Conservation (phyloP, 2,888 invertebrate genomes). For the Eupithecia inturbata region DNA sequence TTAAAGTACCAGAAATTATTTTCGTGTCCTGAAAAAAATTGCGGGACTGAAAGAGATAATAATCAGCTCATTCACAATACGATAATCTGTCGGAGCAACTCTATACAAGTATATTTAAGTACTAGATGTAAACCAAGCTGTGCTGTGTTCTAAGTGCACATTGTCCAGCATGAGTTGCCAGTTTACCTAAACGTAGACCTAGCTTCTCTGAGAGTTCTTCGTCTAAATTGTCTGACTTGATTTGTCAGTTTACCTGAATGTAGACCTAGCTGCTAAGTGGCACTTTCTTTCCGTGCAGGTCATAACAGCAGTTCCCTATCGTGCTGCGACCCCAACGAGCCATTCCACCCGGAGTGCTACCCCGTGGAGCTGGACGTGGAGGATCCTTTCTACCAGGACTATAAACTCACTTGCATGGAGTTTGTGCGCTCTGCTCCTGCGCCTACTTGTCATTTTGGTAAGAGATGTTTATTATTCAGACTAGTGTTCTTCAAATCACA, state of each 20-base stretch:
- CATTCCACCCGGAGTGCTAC: constrained; percentile 90
- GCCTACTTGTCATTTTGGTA: constrained; percentile 89
- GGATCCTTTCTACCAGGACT: constrained; percentile 88
- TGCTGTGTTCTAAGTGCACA: neutral
- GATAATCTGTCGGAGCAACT: neutral
- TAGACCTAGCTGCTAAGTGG: neutral
- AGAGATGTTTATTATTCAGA: constrained; percentile 33
- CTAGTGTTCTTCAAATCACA: too few relatives aligned
- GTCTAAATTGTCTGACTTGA: too few relatives aligned
- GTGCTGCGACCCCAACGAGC: constrained; percentile 84
- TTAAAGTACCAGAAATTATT: neutral
- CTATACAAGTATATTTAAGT: too few relatives aligned
- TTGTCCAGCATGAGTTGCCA: neutral
- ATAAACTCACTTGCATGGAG: constrained; percentile 91
- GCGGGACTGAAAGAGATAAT: neutral
- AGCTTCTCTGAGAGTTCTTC: too few relatives aligned
- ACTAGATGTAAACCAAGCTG: neutral
- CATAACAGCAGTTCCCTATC: constrained; percentile 88
- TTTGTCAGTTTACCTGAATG: too few relatives aligned
- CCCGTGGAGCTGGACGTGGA: constrained; percentile 87
- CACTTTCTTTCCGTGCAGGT: constrained; percentile 58
- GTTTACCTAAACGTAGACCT: too few relatives aligned
- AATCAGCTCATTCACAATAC: neutral
- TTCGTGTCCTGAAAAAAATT: too few relatives aligned
- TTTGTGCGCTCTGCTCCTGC: constrained; percentile 93